A percentile compares a stretch with the other conserved stretches of the same genome.
phyloP scores from a whole-genome alignment of 2,797 vertebrate genomes.

The Huso huso region DNA sequence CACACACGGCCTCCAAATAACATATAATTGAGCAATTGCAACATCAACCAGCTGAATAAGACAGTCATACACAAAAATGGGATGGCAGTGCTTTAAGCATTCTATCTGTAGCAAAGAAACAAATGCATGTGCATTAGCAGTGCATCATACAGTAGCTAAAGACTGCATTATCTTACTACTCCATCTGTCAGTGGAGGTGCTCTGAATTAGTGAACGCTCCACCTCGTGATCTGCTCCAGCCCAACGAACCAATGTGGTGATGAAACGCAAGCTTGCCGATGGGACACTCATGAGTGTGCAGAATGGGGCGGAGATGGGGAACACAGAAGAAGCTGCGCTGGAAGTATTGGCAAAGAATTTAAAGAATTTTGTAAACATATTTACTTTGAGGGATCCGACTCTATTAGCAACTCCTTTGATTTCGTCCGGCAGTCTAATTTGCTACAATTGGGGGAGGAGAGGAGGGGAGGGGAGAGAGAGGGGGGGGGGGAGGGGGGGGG shows the following conservation, averaged over 20 bases:
- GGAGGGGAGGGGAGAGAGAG: constrained; percentile 74
- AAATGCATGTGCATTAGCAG: no score
- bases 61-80: no score
- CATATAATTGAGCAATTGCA: no score
- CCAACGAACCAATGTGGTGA: background rate
- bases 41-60: no score
- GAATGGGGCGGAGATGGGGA: background rate
- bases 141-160: no score
- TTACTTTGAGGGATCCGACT: constrained; percentile 80
- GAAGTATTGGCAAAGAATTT: constrained; percentile 57
- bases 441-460: constrained; percentile 55
- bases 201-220: no score
- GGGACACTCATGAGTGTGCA: background rate
- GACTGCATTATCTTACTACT: no score
- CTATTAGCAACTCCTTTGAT: constrained; percentile 77
- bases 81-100: no score
- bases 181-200: no score
- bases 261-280: background rate
- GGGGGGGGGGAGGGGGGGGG: constrained; percentile 66
- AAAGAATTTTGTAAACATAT: constrained; percentile 70
- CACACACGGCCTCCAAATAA: no score
- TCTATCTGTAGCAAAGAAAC: no score
- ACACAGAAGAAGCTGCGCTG: background rate
- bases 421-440: constrained; percentile 76
- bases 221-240: background rate